Evolutionary conservation across 1,140 invertebrate genomes (phyloP), one percentile per base, ranked within the genome.

Genomic region (Nasonia vitripennis): DNA sequence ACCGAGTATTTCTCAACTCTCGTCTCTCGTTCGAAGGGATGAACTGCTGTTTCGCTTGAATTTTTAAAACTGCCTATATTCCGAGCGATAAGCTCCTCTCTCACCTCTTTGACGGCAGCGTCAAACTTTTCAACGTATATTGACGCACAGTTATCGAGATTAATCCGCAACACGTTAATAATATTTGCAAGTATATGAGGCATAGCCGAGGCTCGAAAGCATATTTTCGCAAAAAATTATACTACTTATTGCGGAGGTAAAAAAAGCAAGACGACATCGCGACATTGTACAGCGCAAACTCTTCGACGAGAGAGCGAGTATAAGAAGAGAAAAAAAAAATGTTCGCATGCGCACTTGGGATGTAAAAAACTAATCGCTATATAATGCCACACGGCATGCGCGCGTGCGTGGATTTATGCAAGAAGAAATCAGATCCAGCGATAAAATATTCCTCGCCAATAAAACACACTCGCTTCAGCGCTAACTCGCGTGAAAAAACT

Each of bases 401-500:
- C 55, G 55, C 20, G 6, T n/a, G 20, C 55, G 48, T 51, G 17
- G 4, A 62, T n/a, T 55, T 78, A 78, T 78, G 51, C 48, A 12
- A 78, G 27, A 55, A 45, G 34, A 78, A 37, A 31, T 78, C 55
- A 12, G 62, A 78, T 78, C 62, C 20, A 14, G 31, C 48, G 45
- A 78, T 78, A 77, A 77, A 77, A 77, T 23, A 77, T 11, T 77
- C n/a, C 34, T 67, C 3, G 12, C 20, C 17, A 62, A 51, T 14
- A 27, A n/a, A 45, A 75, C 6, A 48, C 11, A 12, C 55, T 4
- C 20, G 6, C 5, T 11, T 27, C 27, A 27, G 45, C 62, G 31
- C 10, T 27, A 34, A 73, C 27, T 27, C 1, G 31, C 71, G 31
- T 37, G 34, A 37, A 73, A 73, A 73, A 74, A 74, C 17, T 41